Evolutionary conservation across 2,797 vertebrate genomes (phyloP).

Genomic region (Oreochromis grahami): DNA sequence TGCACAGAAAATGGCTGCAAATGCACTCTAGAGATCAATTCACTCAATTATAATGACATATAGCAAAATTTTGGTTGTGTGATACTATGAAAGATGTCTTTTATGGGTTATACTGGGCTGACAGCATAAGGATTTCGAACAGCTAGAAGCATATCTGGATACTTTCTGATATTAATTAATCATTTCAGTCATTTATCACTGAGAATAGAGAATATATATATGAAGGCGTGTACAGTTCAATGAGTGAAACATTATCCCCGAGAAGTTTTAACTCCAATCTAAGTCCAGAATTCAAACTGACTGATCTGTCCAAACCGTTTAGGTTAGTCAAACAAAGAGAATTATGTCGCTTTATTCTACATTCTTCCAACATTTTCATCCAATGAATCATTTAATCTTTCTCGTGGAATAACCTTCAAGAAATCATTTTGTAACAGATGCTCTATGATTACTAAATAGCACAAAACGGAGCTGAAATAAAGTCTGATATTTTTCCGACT

Average conservation of each 20-base stretch:
- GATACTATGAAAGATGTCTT: conserved; percentile 6
- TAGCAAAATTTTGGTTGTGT: neutral
- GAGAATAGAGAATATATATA: neutral
- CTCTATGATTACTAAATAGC: neutral
- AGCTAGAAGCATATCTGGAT: neutral
- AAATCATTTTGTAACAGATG: neutral
- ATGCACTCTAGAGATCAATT: conserved; percentile 58
- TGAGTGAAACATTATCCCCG: neutral
- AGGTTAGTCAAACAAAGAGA: neutral
- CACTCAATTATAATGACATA: conserved; percentile 39
- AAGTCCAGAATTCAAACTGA: neutral
- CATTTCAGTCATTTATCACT: neutral
- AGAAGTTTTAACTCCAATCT: neutral
- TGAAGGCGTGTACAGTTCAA: neutral
- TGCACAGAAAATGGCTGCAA: conserved; percentile 51
- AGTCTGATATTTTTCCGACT: neutral
- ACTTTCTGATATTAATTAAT: neutral
- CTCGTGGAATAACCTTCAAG: neutral
- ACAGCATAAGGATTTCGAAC: neutral
- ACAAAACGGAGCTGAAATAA: neutral
- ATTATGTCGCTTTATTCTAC: neutral
- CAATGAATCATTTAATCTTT: neutral
- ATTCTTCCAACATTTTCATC: neutral
- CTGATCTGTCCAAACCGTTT: neutral
- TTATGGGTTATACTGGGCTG: neutral